Conservation (phyloP, 2,888 invertebrate genomes). For the Lissocephala sabroskyi region DNA sequence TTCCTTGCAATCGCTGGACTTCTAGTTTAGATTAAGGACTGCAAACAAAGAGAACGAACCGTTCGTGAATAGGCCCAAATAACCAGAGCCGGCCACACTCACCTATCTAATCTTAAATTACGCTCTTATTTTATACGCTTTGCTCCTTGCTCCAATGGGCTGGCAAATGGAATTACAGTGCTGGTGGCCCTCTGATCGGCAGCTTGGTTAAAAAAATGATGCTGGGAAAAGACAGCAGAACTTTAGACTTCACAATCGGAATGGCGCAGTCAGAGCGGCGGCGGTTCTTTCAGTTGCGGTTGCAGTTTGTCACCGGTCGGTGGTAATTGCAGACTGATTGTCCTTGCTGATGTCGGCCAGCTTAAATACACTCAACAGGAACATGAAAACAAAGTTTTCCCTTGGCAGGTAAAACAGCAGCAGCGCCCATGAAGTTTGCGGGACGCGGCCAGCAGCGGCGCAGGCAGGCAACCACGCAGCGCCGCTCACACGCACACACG, state of each 20-base stretch:
- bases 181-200: slow-evolving; percentile 9
- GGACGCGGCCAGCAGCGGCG: not conserved
- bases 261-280: too few relatives aligned
- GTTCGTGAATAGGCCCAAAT: not conserved
- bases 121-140: not conserved
- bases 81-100: slow-evolving; percentile 4
- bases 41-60: not conserved
- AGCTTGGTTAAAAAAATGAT: slow-evolving; percentile 53
- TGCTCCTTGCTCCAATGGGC: slow-evolving; percentile 14
- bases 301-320: too few relatives aligned
- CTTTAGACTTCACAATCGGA: too few relatives aligned
- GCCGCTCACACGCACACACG: not conserved
- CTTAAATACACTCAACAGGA: too few relatives aligned
- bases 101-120: slow-evolving; percentile 34
- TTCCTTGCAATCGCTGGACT: not conserved
- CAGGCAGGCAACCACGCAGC: not conserved
- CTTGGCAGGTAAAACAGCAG: too few relatives aligned
- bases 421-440: too few relatives aligned
- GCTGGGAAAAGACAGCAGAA: slow-evolving; percentile 25
- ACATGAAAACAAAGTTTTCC: too few relatives aligned
- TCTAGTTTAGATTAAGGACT: slow-evolving; percentile 34
- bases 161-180: slow-evolving; percentile 47
- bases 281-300: too few relatives aligned
- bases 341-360: too few relatives aligned
- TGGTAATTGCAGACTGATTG: too few relatives aligned